Conservation (phyloP, 2,888 invertebrate species). For the Amiota mariae region DNA sequence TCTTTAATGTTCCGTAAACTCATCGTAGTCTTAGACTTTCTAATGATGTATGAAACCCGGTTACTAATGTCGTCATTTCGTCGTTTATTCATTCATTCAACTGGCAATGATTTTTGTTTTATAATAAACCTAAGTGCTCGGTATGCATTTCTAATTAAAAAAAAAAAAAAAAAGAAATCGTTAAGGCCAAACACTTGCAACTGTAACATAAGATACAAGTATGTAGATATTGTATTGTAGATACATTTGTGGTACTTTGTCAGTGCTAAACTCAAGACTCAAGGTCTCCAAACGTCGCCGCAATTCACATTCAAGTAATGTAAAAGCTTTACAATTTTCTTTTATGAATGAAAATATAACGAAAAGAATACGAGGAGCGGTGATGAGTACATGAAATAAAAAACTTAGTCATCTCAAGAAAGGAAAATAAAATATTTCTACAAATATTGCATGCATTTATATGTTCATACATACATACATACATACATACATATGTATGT, state of each 20-base stretch:
- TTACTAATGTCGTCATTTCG: constrained; percentile 5
- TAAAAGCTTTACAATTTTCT: neutral
- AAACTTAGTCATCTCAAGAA: neutral
- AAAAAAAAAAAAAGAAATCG: neutral
- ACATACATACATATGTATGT: too few relatives aligned
- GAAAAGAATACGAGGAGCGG: neutral
- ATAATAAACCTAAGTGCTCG: too few relatives aligned
- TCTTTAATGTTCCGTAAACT: constrained; percentile 12
- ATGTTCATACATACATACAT: too few relatives aligned
- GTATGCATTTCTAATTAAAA: neutral
- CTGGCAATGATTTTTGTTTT: too few relatives aligned
- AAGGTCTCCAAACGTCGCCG: constrained; percentile 21
- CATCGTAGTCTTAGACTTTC: neutral
- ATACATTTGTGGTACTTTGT: neutral
- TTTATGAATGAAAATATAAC: constrained; percentile 12
- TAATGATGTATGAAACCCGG: constrained; percentile 21
- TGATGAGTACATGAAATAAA: neutral
- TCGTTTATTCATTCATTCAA: neutral
- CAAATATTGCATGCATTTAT: too few relatives aligned
- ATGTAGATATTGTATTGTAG: neutral
- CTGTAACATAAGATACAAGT: too few relatives aligned
- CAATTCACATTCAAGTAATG: neutral
- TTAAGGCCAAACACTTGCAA: too few relatives aligned
- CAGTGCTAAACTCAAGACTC: constrained; percentile 1
- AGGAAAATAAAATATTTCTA: neutral